Percentiles rank a stretch among this genome's conserved stretches.
These are phyloP conservation scores for Linnaemya tessellans DNA, from an alignment of 2,888 invertebrate species.

Conservation along the genomic window DNA sequence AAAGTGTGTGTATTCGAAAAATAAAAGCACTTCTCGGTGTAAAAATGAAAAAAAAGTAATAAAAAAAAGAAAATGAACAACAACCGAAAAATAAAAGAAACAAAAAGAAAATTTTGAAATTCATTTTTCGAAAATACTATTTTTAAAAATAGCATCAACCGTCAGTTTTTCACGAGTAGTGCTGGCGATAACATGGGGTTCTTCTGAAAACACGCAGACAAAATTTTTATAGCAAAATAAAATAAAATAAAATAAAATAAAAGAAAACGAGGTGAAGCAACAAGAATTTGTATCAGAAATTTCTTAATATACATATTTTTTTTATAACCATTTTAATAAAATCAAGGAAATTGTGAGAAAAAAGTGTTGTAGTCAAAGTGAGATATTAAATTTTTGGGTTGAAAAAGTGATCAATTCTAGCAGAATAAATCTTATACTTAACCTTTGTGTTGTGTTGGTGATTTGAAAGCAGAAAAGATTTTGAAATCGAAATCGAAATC, in stretches of 20 bases:
- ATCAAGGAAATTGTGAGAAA: background rate
- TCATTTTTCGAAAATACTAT: slow-evolving; percentile 70
- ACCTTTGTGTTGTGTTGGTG: slow-evolving; percentile 48
- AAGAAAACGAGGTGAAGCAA: slow-evolving; percentile 16
- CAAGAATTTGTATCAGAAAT: background rate
- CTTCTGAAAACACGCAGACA: slow-evolving; percentile 8
- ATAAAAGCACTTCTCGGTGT: background rate
- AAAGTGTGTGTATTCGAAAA: slow-evolving; percentile 20
- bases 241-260: too few relatives aligned
- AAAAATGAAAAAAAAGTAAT: slow-evolving; percentile 9
- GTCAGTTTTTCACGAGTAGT: slow-evolving; percentile 82
- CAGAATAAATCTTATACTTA: slow-evolving; percentile 23
- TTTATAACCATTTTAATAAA: background rate
- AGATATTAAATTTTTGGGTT: background rate
- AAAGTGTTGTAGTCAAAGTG: background rate
- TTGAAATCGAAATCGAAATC: slow-evolving; percentile 5
- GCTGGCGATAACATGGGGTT: slow-evolving; percentile 77
- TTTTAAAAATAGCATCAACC: slow-evolving; percentile 82
- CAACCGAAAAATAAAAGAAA: slow-evolving; percentile 35
- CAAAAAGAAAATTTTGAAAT: slow-evolving; percentile 53
- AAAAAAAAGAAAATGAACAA: slow-evolving; percentile 46
- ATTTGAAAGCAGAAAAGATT: slow-evolving; percentile 24
- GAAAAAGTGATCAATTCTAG: background rate
- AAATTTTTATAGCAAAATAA: slow-evolving; percentile 2
- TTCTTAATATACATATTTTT: background rate